These are phyloP conservation scores for Argyresthia albistria DNA, from an alignment of 2,888 invertebrate species.

Conservation along the genomic window DNA sequence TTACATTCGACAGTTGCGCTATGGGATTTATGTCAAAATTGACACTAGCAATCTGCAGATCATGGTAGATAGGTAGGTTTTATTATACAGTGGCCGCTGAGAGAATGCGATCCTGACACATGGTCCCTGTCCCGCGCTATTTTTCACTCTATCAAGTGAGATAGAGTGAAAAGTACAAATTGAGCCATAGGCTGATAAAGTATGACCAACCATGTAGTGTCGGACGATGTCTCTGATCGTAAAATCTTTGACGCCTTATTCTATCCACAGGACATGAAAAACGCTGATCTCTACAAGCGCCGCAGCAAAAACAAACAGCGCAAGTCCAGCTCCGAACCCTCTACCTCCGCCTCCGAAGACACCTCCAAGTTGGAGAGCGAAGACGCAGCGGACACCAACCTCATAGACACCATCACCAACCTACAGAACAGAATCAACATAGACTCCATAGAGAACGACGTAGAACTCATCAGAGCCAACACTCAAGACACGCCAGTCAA, in stretches of 20 bases:
- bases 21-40: no score
- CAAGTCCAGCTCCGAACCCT: conserved; percentile 35
- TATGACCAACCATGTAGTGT: no score
- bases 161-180: no score
- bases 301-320: conserved; percentile 54
- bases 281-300: conserved; percentile 61
- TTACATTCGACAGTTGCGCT: no score
- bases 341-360: conserved; percentile 18
- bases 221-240: no score
- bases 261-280: conserved; percentile 56
- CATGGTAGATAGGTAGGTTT: no score
- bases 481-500: conserved; percentile 41
- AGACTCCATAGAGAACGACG: conserved; percentile 55
- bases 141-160: no score
- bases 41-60: no score
- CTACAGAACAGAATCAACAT: conserved; percentile 45
- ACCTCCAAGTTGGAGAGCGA: conserved; percentile 14
- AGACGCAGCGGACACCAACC: conserved; percentile 22
- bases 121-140: no score
- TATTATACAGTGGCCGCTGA: no score
- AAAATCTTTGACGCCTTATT: background rate
- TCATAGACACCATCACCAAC: conserved; percentile 38
- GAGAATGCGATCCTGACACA: no score
- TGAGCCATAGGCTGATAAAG: no score
- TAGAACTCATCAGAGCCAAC: conserved; percentile 52